Conservation (phyloP, 2,113 vertebrate species). For the Corydoras sp. region DNA sequence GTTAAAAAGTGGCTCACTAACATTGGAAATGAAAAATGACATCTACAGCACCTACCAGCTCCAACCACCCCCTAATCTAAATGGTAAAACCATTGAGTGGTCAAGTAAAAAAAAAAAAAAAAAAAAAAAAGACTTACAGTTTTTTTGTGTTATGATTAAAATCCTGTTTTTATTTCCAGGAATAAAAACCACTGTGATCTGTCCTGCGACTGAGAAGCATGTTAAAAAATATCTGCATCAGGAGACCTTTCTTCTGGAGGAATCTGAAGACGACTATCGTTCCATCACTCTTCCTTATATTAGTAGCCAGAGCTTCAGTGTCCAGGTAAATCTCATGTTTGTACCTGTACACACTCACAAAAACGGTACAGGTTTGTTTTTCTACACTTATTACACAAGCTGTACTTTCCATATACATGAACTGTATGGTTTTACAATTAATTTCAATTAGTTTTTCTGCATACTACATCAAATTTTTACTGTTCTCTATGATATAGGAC, state of each 20-base stretch:
- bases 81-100: conserved; percentile 57
- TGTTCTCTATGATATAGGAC: too few relatives aligned
- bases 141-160: not conserved
- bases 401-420: too few relatives aligned
- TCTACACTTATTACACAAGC: too few relatives aligned
- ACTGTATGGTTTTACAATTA: too few relatives aligned
- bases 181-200: conserved; percentile 86
- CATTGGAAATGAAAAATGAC: conserved; percentile 81
- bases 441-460: too few relatives aligned
- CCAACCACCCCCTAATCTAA: conserved; percentile 74
- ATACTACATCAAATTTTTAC: too few relatives aligned
- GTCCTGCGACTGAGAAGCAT: conserved; percentile 89
- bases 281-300: conserved; percentile 80
- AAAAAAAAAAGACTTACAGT: not conserved
- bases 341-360: too few relatives aligned
- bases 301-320: conserved; percentile 79
- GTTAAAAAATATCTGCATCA: conserved; percentile 82
- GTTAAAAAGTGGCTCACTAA: conserved; percentile 64
- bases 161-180: conserved; percentile 61
- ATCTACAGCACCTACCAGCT: conserved; percentile 87
- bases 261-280: conserved; percentile 76
- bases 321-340: conserved; percentile 69
- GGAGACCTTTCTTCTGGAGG: conserved; percentile 75
- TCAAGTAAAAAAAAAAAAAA: not conserved
- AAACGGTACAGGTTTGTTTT: too few relatives aligned